Conservation (phyloP, 2,113 vertebrate species). For the Burhinus bistriatus region DNA sequence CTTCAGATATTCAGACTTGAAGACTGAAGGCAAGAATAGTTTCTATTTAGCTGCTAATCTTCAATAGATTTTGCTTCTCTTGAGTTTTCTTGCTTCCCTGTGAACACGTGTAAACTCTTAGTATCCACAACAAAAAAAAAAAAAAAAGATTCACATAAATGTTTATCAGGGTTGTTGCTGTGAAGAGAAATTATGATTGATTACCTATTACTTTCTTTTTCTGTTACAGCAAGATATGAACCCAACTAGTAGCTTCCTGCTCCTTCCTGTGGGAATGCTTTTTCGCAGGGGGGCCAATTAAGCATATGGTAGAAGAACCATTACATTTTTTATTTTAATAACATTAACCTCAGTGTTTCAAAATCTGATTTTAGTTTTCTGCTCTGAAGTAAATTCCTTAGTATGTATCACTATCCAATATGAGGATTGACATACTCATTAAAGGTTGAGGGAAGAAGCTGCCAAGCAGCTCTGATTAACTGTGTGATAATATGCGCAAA, state of each 20-base stretch:
- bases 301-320: not conserved
- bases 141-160: not conserved
- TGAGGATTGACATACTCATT: not conserved
- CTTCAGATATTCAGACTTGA: not conserved
- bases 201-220: not conserved
- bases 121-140: not conserved
- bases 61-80: not conserved
- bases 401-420: not conserved
- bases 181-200: not conserved
- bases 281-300: not conserved
- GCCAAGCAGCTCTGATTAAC: not conserved
- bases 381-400: not conserved
- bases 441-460: not conserved
- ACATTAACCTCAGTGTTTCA: not conserved
- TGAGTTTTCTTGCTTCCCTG: not conserved
- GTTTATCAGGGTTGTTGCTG: not conserved
- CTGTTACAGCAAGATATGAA: not conserved
- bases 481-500: not conserved
- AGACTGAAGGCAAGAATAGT: not conserved
- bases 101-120: not conserved
- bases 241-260: not conserved
- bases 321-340: not conserved
- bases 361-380: constrained; percentile 2
- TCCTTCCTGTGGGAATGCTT: not conserved
- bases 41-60: not conserved